These are phyloP conservation scores for Chaetodon trifascialis DNA, from an alignment of 2,113 vertebrate species.

Conservation along the genomic window DNA sequence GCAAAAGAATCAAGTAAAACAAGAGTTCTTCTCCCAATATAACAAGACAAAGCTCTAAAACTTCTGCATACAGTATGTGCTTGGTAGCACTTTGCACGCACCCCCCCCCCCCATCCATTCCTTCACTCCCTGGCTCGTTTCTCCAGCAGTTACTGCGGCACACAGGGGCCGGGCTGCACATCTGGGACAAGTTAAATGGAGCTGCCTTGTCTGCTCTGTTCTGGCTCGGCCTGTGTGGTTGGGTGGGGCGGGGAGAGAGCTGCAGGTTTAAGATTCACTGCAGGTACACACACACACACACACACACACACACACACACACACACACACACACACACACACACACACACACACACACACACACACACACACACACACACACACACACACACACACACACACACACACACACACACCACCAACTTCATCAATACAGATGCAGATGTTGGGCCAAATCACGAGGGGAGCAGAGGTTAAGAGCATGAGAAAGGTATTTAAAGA, in stretches of 20 bases:
- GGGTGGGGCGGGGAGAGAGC: slow-evolving; percentile 26
- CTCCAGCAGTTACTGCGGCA: slow-evolving; percentile 52
- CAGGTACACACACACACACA: slow-evolving; percentile 57
- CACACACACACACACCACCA: background rate
- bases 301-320: background rate
- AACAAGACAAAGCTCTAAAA: slow-evolving; percentile 10
- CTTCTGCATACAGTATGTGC: background rate
- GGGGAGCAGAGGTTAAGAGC: slow-evolving; percentile 22
- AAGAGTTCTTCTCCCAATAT: background rate
- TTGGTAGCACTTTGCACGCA: slow-evolving; percentile 27
- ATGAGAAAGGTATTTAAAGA: slow-evolving; percentile 40
- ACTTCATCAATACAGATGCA: slow-evolving; percentile 13
- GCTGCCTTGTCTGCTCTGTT: slow-evolving; percentile 61
- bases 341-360: background rate
- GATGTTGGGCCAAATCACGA: slow-evolving; percentile 25
- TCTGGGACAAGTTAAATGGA: slow-evolving; percentile 84
- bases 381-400: background rate
- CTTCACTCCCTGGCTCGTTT: slow-evolving; percentile 42
- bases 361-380: slow-evolving; percentile 5
- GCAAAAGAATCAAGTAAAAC: background rate
- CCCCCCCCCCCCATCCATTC: background rate
- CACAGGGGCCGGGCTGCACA: slow-evolving; percentile 71
- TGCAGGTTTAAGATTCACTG: slow-evolving; percentile 56
- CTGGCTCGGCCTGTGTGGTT: slow-evolving; percentile 40
- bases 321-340: background rate